A percentile compares a stretch with the other conserved stretches of the same genome.
phyloP scores from a whole-genome alignment of 2,888 invertebrate genomes.

The Fragum fragum region DNA sequence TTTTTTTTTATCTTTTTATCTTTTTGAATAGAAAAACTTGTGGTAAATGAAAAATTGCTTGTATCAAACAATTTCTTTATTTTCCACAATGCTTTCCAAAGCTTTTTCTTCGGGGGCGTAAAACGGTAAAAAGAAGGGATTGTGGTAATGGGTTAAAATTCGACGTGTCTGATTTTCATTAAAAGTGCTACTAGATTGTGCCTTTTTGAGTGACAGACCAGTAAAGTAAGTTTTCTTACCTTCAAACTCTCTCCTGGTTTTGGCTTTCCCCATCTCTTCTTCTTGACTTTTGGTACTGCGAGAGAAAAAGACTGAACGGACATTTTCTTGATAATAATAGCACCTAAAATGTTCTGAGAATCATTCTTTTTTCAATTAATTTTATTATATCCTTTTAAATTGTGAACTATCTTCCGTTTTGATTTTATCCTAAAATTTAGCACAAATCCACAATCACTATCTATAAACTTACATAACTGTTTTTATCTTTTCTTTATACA shows the following conservation, averaged over 20 bases:
- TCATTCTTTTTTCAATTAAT: neutral
- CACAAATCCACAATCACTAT: neutral
- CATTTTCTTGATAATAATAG: conserved; percentile 27
- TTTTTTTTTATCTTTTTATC: no score
- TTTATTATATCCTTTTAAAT: neutral
- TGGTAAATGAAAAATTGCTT: no score
- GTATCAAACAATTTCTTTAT: no score
- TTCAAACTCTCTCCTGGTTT: conserved; percentile 66
- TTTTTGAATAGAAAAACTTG: no score
- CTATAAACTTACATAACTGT: neutral
- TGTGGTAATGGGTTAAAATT: no score
- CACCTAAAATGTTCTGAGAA: neutral
- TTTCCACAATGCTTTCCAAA: no score
- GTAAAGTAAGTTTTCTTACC: conserved; percentile 53
- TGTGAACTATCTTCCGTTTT: neutral
- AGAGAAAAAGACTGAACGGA: conserved; percentile 62
- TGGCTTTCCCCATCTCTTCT: conserved; percentile 64
- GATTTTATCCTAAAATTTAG: no score
- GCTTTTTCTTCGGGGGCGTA: no score
- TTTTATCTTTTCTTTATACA: neutral
- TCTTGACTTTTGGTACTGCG: conserved; percentile 64
- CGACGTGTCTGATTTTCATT: no score
- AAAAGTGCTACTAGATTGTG: no score
- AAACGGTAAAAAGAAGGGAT: no score
- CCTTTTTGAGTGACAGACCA: no score